phyloP scores from a whole-genome alignment of 2,797 vertebrate genomes.

The Pantherophis alleghaniensis region DNA sequence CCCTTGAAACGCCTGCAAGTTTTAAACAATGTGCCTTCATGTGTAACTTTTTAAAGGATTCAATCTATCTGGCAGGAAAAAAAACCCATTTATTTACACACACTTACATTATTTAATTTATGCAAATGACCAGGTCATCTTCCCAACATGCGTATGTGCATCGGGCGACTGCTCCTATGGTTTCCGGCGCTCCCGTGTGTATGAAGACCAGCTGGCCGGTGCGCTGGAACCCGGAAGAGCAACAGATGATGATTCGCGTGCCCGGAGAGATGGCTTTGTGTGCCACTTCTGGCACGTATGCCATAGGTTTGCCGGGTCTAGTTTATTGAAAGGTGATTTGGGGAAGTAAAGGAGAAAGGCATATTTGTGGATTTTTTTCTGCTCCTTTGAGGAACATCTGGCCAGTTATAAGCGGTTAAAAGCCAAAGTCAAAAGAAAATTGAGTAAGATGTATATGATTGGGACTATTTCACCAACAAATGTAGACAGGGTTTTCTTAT shows the following conservation, averaged over 20 bases:
- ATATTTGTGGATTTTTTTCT: not conserved
- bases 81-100: not conserved
- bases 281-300: no score
- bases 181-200: no score
- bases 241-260: no score
- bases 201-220: no score
- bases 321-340: not conserved
- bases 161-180: no score
- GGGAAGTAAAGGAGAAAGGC: not conserved
- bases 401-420: not conserved
- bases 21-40: not conserved
- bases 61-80: not conserved
- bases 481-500: not conserved
- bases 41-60: not conserved
- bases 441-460: not conserved
- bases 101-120: conserved; percentile 7
- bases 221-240: no score
- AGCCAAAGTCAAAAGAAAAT: not conserved
- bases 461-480: not conserved
- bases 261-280: no score
- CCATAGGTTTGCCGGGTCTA: not conserved
- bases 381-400: not conserved
- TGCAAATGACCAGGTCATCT: not conserved
- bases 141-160: no score
- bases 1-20: not conserved